Evolutionary conservation across 2,113 vertebrate genomes (phyloP).

Genomic region (Noctilio leporinus): DNA sequence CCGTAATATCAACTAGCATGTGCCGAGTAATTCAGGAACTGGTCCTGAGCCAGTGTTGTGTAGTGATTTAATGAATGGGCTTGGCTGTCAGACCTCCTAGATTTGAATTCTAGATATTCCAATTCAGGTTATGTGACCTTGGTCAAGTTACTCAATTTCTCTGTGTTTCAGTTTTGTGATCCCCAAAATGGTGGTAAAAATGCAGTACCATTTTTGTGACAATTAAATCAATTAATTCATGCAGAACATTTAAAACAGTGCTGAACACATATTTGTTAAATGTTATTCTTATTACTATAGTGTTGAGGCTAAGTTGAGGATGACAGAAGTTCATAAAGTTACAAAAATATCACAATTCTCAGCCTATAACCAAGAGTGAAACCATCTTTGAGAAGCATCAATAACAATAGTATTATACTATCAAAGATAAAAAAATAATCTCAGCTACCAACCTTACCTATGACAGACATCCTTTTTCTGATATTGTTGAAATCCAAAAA

Average conservation of each 20-base stretch:
- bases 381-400: neutral
- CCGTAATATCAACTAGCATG: neutral
- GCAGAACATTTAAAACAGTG: neutral
- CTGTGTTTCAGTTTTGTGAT: neutral
- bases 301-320: neutral
- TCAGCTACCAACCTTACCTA: slow-evolving; percentile 70
- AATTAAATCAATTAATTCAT: neutral
- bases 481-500: slow-evolving; percentile 84
- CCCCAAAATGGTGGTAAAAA: neutral
- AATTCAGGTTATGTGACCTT: neutral
- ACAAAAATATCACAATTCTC: neutral
- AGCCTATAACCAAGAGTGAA: neutral
- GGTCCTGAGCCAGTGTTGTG: neutral
- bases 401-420: neutral
- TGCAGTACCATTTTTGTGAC: neutral
- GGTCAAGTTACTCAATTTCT: neutral
- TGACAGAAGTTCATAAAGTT: neutral
- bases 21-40: neutral
- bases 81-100: neutral
- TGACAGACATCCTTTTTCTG: slow-evolving; percentile 85
- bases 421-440: neutral
- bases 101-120: neutral
- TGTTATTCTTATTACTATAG: neutral
- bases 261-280: neutral
- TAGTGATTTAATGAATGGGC: neutral